Evolutionary conservation across 2,113 vertebrate genomes (phyloP).

Genomic region (Dasyprocta punctata): DNA sequence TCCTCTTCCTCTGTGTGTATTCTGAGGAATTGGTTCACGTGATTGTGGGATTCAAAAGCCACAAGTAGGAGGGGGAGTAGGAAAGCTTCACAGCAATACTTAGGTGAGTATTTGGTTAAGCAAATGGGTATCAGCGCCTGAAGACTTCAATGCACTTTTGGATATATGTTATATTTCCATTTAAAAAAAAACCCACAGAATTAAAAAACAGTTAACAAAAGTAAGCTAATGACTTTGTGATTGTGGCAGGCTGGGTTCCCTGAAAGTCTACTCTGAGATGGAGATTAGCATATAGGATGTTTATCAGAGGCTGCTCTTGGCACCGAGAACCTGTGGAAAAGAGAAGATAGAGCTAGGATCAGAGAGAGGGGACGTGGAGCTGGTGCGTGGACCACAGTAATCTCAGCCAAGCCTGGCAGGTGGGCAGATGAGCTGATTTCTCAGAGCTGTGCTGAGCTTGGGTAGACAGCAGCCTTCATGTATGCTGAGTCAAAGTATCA

Average conservation of each 20-base stretch:
- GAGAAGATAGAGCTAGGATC: neutral
- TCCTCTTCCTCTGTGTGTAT: neutral
- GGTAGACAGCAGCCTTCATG: neutral
- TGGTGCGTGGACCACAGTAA: neutral
- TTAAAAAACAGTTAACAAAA: neutral
- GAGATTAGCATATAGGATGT: neutral
- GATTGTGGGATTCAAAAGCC: neutral
- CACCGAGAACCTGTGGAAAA: neutral
- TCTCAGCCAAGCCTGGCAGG: neutral
- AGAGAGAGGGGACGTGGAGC: neutral
- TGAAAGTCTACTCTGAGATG: neutral
- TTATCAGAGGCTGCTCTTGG: neutral
- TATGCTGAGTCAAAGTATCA: accelerated
- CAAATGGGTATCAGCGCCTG: neutral
- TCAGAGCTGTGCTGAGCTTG: neutral
- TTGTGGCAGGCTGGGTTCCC: too few species aligned
- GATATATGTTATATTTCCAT: neutral
- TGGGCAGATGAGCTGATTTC: neutral
- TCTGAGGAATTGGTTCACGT: neutral
- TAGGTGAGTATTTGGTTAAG: neutral
- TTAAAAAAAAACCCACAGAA: neutral
- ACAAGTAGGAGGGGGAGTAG: neutral
- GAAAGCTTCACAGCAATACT: neutral
- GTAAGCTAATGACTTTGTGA: neutral
- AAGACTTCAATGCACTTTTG: neutral